Evolutionary conservation across 2,797 vertebrate species (phyloP).

Genomic region (Phalanger gymnotis): DNA sequence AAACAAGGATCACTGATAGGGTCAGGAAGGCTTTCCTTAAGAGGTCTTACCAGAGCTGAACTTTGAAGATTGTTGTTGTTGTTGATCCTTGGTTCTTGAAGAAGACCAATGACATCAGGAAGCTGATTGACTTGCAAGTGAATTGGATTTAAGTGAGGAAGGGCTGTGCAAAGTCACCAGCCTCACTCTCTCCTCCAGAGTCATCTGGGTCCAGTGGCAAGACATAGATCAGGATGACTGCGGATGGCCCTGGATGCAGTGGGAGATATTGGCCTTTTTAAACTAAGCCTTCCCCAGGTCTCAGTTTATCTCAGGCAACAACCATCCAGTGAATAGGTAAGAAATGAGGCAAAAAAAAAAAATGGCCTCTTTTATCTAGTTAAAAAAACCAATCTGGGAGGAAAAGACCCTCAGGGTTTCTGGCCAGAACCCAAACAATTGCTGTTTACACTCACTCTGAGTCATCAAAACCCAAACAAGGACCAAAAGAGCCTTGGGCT

Average conservation of each 20-base stretch:
- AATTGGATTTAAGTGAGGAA: not conserved
- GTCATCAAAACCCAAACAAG: not conserved
- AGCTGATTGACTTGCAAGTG: not conserved
- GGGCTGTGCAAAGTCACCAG: not conserved
- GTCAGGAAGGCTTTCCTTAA: not conserved
- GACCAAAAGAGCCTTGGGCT: not conserved
- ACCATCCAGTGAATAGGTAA: too few relatives aligned
- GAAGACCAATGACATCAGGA: not conserved
- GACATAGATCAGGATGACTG: not conserved
- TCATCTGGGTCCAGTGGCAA: not conserved
- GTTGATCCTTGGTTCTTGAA: not conserved
- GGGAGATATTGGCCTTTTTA: not conserved
- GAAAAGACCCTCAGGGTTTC: not conserved
- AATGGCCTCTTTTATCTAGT: not conserved
- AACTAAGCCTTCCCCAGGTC: not conserved
- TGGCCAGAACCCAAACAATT: not conserved
- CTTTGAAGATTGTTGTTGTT: not conserved
- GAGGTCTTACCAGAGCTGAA: not conserved
- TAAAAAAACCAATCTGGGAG: not conserved
- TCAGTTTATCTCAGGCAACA: not conserved
- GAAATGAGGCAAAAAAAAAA: too few relatives aligned
- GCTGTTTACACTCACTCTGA: not conserved
- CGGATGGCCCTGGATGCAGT: not conserved
- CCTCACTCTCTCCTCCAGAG: not conserved
- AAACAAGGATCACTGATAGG: not conserved